Base-by-base conservation (phyloP, 2,797 vertebrate species). In the Garrulus glandarius region DNA sequence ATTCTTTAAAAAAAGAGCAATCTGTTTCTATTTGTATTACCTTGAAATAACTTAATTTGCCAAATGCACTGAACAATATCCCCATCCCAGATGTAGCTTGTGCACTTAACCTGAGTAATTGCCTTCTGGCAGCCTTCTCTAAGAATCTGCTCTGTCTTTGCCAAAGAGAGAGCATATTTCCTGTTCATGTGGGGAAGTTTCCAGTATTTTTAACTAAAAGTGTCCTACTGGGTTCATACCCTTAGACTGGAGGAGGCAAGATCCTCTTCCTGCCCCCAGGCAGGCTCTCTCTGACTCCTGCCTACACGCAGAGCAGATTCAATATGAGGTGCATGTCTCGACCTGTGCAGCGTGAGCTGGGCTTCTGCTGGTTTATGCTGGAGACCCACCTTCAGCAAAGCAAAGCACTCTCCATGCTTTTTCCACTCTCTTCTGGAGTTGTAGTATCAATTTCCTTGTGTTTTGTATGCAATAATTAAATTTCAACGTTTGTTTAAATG, bases 71-170 rank as follows among this genome's bases (percentile, higher is more conserved):
- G n/a, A 91, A 44, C 7, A 4, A 43, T 70, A 85, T 60, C 29
- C 34, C 65, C 41, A 47, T 37, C 57, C 21, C 55, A 87, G 68
- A 46, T 2, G 5, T 15, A 92, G 79, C 32, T 70, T 65, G 43
- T 72, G 36, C 63, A 47, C 50, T 79, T 61, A 76, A 72, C 30
- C 6, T 0, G 0, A 70, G 34, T 59, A 71, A 89, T 36, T 91
- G 59, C 27, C 77, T 91, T 79, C 84, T 87, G 84, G 81, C 78
- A 91, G 72, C 49, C 61, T 78, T 78, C 37, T 94, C 34, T 47
- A 44, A 46, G 34, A 78, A 77, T 52, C 61, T 84, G 12, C 11
- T 86, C 41, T 65, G 44, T 69, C 55, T 53, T 77, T 70, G 32
- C 13, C 41, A 77, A 57, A 59, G 26, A 59, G 20, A 67, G 39